These are phyloP conservation scores for Batillaria attramentaria DNA, from an alignment of 1,140 invertebrate species.

Conservation along the genomic window DNA sequence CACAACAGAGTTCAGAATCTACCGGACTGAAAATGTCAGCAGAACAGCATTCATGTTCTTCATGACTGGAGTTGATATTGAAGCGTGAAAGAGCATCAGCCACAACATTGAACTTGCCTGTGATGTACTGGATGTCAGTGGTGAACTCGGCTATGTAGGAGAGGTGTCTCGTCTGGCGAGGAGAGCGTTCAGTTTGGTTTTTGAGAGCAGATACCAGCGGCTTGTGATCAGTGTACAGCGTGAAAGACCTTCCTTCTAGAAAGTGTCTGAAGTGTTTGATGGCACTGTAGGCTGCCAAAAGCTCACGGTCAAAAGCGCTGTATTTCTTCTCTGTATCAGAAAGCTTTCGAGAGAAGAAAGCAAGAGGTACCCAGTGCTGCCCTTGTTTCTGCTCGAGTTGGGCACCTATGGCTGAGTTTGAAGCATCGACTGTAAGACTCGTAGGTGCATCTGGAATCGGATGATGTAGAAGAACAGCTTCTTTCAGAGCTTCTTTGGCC, in stretches of 20 bases:
- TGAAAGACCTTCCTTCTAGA: slow-evolving; percentile 22
- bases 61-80: neutral
- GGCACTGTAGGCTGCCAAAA: slow-evolving; percentile 13
- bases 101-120: slow-evolving; percentile 28
- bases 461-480: slow-evolving; percentile 27
- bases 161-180: slow-evolving; percentile 24
- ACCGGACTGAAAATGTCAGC: too few species aligned
- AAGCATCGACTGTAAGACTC: slow-evolving; percentile 13
- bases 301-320: slow-evolving; percentile 25
- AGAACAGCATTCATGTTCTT: neutral
- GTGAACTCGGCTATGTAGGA: slow-evolving; percentile 32
- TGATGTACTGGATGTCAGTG: slow-evolving; percentile 22
- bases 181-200: slow-evolving; percentile 15
- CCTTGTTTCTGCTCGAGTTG: slow-evolving; percentile 1
- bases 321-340: slow-evolving; percentile 7
- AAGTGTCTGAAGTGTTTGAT: slow-evolving; percentile 26
- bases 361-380: slow-evolving; percentile 2
- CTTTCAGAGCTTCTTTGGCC: slow-evolving; percentile 6
- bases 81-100: too few species aligned
- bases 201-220: slow-evolving; percentile 10
- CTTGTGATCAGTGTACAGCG: slow-evolving; percentile 22
- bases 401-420: slow-evolving; percentile 7
- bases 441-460: slow-evolving; percentile 18
- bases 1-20: too few species aligned
- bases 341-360: slow-evolving; percentile 21